Conservation (phyloP, 2,797 vertebrate species). For the Eupleurogrammus muticus region DNA sequence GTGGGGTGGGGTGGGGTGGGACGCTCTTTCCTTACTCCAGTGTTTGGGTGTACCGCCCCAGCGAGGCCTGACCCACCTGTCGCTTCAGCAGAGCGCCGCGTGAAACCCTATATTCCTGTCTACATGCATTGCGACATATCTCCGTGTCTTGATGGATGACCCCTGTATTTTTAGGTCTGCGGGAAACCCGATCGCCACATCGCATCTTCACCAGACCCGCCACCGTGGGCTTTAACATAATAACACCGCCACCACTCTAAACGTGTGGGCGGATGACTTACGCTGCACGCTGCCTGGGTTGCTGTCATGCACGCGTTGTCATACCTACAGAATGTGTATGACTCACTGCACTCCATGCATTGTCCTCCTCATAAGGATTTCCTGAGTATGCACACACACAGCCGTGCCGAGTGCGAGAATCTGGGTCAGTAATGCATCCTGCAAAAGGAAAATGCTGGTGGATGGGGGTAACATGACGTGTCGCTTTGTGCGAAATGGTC, state of each 20-base stretch:
- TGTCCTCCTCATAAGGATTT: slow-evolving; percentile 38
- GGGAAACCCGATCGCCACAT: slow-evolving; percentile 1
- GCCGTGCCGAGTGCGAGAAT: slow-evolving; percentile 31
- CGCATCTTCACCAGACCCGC: slow-evolving; percentile 17
- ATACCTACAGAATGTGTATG: slow-evolving; percentile 41
- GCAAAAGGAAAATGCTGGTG: slow-evolving; percentile 19
- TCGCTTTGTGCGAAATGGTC: slow-evolving; percentile 10
- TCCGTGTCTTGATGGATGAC: slow-evolving; percentile 9
- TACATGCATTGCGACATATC: not conserved
- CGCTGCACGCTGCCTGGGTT: slow-evolving; percentile 40
- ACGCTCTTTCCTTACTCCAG: slow-evolving; percentile 22
- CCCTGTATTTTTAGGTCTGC: slow-evolving; percentile 8
- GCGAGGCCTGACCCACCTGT: slow-evolving; percentile 27
- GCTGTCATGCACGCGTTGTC: slow-evolving; percentile 17
- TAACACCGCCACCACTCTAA: slow-evolving; percentile 27
- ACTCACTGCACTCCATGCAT: slow-evolving; percentile 48
- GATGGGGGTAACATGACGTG: slow-evolving; percentile 8
- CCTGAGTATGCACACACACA: slow-evolving; percentile 12
- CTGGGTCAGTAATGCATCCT: slow-evolving; percentile 36
- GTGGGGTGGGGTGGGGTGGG: too few species aligned
- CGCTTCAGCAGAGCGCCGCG: not conserved
- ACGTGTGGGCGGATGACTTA: slow-evolving; percentile 50
- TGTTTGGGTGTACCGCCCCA: slow-evolving; percentile 31
- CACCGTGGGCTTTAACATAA: slow-evolving; percentile 24
- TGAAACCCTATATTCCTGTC: not conserved